Conservation (phyloP, 2,113 vertebrate species). For the Solenodon paradoxus region DNA sequence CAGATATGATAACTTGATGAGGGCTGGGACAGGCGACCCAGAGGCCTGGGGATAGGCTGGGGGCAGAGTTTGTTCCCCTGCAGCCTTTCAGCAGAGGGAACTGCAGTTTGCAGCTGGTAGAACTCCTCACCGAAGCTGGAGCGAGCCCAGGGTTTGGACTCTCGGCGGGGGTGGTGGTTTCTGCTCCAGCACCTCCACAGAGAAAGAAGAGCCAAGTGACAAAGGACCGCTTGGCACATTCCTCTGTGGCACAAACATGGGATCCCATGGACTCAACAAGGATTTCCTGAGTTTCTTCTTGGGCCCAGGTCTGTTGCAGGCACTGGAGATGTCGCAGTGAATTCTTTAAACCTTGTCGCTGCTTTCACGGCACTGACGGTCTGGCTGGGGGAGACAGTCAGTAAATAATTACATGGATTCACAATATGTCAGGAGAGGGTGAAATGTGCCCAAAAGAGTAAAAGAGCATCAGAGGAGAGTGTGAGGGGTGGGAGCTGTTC, state of each 20-base stretch:
- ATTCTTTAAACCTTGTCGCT: background rate
- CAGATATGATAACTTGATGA: slow-evolving; percentile 80
- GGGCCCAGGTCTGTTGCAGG: background rate
- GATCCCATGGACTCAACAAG: background rate
- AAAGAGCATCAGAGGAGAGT: background rate
- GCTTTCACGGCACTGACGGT: background rate
- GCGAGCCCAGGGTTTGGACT: background rate
- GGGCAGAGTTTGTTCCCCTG: background rate
- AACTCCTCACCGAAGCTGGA: slow-evolving; percentile 16
- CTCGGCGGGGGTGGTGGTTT: background rate
- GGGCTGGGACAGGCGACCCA: background rate
- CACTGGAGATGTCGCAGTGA: background rate
- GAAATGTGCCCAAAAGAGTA: background rate
- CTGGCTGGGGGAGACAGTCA: background rate
- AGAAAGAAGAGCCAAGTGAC: background rate
- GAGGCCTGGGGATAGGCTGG: slow-evolving; percentile 33
- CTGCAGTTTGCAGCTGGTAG: background rate
- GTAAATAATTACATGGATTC: background rate
- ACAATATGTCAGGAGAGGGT: background rate
- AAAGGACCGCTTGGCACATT: background rate
- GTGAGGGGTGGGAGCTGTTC: background rate
- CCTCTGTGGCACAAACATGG: background rate
- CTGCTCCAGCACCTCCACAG: background rate
- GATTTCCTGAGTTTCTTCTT: background rate
- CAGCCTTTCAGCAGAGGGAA: slow-evolving; percentile 40